These are phyloP conservation scores for Rhagoletis zephyria DNA, from an alignment of 1,140 invertebrate genomes.

Conservation along the genomic window DNA sequence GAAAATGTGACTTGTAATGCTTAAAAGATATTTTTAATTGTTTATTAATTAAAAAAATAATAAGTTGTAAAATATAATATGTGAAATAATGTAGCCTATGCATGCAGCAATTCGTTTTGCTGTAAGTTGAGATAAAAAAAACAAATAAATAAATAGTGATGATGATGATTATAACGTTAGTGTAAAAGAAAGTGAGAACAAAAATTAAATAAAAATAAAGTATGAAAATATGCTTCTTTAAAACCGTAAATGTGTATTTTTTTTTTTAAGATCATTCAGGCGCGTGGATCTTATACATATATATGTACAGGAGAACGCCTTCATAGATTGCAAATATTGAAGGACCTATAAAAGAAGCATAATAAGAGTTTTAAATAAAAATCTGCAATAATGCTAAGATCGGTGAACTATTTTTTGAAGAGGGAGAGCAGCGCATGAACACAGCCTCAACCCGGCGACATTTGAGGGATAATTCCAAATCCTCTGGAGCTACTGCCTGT, in stretches of 20 bases:
- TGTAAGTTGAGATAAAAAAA: background rate
- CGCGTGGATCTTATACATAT: no score
- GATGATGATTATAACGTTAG: slow-evolving; percentile 11
- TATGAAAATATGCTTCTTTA: slow-evolving; percentile 47
- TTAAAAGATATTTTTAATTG: slow-evolving; percentile 37
- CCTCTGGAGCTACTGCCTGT: no score
- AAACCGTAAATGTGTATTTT: slow-evolving; percentile 7
- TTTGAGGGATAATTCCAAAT: no score
- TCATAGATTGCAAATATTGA: no score
- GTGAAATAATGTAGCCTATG: background rate
- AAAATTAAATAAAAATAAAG: slow-evolving; percentile 31
- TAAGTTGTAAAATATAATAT: slow-evolving; percentile 44
- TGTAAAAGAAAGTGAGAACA: slow-evolving; percentile 13
- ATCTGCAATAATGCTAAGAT: no score
- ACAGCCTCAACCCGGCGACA: no score
- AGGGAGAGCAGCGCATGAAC: no score
- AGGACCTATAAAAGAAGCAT: no score
- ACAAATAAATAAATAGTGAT: slow-evolving; percentile 4
- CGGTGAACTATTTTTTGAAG: no score
- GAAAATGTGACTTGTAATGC: slow-evolving; percentile 41
- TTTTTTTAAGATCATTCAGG: no score
- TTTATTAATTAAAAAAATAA: slow-evolving; percentile 15
- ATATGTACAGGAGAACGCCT: no score
- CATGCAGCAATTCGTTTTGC: slow-evolving; percentile 13
- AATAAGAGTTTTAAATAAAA: no score